Base-by-base conservation (phyloP, 2,888 invertebrate genomes). In the Zeuzera pyrina region DNA sequence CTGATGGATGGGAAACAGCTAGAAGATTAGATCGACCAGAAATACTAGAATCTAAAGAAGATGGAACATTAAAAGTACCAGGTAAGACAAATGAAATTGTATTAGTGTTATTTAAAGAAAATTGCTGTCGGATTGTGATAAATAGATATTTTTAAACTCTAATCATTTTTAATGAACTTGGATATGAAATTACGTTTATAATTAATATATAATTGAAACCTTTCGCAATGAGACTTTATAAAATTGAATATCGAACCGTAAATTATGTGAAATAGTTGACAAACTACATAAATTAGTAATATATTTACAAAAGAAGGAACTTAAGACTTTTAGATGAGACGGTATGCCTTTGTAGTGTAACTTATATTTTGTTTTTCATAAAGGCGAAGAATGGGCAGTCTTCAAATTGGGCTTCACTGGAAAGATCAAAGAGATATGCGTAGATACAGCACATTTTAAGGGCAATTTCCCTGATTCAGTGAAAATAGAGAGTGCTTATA, bases 1-100 rank as follows among this genome's bases (percentile, higher is more conserved):
- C 78, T 1, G 88, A 89, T 40, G 89, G 88, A 1, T 89, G 89
- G 89, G 89, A 89, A 54, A 89, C 89, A 0, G 88, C 89, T 0
- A 62, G 89, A 33, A 66, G 87, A 30, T 60, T 86, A 3, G 87
- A 89, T 50, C 69, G 89, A 41, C 88, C 89, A 1, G 70, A 85
- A 27, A 57, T 87, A 11, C 72, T 89, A 12, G 66, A 84, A 50
- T 67, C 77, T 12, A 85, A 86, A 37, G 69, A 70, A 1, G 74
- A 83, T 39, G 88, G 88, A 12, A 85, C 86, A 12, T 62, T 88
- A 15, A 77, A 85, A 68, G 73, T 86, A 28, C 72, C 85, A 45
- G 87, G 81, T 84, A 52, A 45, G 36, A 16, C n/a, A 5, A 13
- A 15, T 13, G n/a, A n/a, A n/a, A n/a, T n/a, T n/a, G n/a, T n/a